These are phyloP conservation scores for Danionella dracula DNA, from an alignment of 2,797 vertebrate species.

Conservation along the genomic window DNA sequence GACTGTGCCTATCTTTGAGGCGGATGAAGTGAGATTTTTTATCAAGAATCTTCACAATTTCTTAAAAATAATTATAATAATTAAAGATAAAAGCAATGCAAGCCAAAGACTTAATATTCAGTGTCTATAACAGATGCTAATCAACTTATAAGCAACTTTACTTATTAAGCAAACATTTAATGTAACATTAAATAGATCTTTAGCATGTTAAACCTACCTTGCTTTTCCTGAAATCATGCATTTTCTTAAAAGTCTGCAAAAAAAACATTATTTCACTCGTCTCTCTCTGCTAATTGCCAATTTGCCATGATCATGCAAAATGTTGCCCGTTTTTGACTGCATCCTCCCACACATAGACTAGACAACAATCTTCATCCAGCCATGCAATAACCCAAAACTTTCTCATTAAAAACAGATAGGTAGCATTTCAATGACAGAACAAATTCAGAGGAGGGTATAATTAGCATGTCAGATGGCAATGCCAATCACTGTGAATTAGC, in stretches of 20 bases:
- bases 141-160: no score
- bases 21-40: no score
- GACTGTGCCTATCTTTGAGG: no score
- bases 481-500: conserved; percentile 11
- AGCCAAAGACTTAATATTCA: no score
- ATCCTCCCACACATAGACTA: conserved; percentile 38
- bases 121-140: no score
- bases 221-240: no score
- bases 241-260: conserved; percentile 24
- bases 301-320: conserved; percentile 52
- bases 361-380: conserved; percentile 34
- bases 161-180: no score
- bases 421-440: not conserved
- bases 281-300: conserved; percentile 47
- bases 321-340: conserved; percentile 38
- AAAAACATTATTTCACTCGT: conserved; percentile 37
- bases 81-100: no score
- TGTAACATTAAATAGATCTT: no score
- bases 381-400: not conserved
- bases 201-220: no score
- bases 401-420: conserved; percentile 12
- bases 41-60: no score
- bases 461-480: conserved; percentile 6
- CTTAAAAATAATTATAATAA: no score
- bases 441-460: conserved; percentile 1